phyloP scores from a whole-genome alignment of 2,888 invertebrate species.

The Phoronis australis region DNA sequence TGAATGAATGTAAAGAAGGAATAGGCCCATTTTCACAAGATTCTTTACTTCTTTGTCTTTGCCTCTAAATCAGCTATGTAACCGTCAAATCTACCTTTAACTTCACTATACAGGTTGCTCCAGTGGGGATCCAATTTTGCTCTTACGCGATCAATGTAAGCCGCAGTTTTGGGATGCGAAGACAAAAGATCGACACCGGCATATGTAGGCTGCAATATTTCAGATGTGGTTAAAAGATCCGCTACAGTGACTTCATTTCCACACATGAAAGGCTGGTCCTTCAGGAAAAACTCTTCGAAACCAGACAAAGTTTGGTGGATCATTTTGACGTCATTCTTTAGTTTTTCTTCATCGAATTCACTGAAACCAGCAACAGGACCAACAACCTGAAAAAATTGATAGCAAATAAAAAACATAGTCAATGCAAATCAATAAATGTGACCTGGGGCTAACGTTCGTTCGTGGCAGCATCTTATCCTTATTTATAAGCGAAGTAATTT shows the following conservation, averaged over 20 bases:
- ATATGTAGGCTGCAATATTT: slow-evolving; percentile 40
- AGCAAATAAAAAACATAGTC: slow-evolving; percentile 7
- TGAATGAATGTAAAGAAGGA: no score
- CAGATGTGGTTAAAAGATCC: slow-evolving; percentile 42
- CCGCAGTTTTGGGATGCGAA: slow-evolving; percentile 26
- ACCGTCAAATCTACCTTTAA: no score
- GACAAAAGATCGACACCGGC: slow-evolving; percentile 31
- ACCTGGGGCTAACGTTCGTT: slow-evolving; percentile 1
- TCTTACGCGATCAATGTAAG: slow-evolving; percentile 37
- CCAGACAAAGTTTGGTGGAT: slow-evolving; percentile 10
- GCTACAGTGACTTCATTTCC: slow-evolving; percentile 39
- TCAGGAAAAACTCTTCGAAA: slow-evolving; percentile 36
- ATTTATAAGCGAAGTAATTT: no score
- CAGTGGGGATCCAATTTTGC: slow-evolving; percentile 24
- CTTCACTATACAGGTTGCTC: no score
- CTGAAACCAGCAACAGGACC: no score
- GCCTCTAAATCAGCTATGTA: no score
- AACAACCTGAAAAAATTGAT: no score
- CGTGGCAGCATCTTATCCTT: no score
- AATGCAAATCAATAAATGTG: background rate
- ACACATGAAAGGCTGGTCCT: slow-evolving; percentile 28
- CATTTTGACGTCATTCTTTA: slow-evolving; percentile 18
- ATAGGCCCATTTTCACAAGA: no score
- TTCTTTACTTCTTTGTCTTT: no score
- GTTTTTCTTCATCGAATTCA: slow-evolving; percentile 26